A percentile compares a stretch with the other conserved stretches of the same genome.
These are phyloP conservation scores for Ageneiosus marmoratus DNA, from an alignment of 2,113 vertebrate genomes.

Conservation along the genomic window DNA sequence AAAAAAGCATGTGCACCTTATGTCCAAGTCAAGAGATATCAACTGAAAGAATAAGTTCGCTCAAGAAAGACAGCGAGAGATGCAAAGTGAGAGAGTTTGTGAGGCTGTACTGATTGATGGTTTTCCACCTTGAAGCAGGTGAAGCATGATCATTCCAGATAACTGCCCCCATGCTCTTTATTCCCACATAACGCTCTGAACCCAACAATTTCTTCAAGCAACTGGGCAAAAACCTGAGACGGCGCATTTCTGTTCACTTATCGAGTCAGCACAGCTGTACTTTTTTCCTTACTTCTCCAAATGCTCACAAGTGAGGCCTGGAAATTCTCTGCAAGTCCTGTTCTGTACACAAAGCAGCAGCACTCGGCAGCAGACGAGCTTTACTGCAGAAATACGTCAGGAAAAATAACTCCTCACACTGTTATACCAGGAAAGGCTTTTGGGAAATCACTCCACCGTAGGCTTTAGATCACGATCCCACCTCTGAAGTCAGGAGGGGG, in stretches of 20 bases:
- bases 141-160: neutral
- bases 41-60: neutral
- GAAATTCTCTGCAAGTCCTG: neutral
- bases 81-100: neutral
- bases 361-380: neutral
- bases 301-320: neutral
- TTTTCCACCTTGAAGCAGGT: neutral
- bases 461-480: neutral
- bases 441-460: neutral
- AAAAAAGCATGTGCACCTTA: accelerated
- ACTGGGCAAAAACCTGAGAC: too few species aligned
- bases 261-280: neutral
- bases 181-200: neutral
- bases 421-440: neutral
- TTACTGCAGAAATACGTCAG: neutral
- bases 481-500: neutral
- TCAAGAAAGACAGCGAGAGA: neutral
- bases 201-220: neutral
- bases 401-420: neutral
- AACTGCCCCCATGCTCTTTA: neutral
- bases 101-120: neutral
- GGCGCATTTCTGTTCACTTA: neutral
- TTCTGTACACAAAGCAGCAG: neutral
- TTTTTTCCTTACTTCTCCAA: neutral
- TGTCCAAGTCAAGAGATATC: neutral